Conservation (phyloP, 2,888 invertebrate species). For the Chaetogeoica ovagalla region DNA sequence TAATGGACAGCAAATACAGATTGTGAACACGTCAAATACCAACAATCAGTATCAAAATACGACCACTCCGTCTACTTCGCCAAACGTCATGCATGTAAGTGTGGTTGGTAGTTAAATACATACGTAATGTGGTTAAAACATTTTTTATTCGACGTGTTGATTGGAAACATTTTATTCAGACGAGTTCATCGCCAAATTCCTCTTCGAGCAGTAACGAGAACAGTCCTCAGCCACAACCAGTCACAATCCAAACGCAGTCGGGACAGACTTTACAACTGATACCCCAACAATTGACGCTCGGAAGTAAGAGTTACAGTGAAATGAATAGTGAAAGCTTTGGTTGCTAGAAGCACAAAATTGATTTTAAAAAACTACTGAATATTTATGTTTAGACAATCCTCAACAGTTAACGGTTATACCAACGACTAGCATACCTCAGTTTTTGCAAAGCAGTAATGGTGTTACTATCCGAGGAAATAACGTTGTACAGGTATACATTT, state of each 20-base stretch:
- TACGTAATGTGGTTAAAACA: too few species aligned
- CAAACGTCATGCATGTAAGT: slow-evolving; percentile 46
- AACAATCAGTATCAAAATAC: slow-evolving; percentile 46
- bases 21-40: slow-evolving; percentile 41
- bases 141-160: not conserved
- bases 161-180: slow-evolving; percentile 8
- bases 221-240: slow-evolving; percentile 41
- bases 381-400: slow-evolving; percentile 45
- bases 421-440: slow-evolving; percentile 64
- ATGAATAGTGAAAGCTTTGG: not conserved
- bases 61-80: slow-evolving; percentile 39
- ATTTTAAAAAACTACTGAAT: not conserved
- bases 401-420: slow-evolving; percentile 86
- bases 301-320: slow-evolving; percentile 24
- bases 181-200: slow-evolving; percentile 52
- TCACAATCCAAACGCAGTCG: slow-evolving; percentile 49
- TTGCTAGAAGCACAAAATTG: too few species aligned
- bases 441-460: slow-evolving; percentile 57
- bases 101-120: not conserved
- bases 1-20: slow-evolving; percentile 54
- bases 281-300: slow-evolving; percentile 48
- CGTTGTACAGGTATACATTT: slow-evolving; percentile 57
- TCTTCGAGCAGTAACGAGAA: slow-evolving; percentile 48
- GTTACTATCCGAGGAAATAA: slow-evolving; percentile 56
- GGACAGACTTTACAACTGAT: slow-evolving; percentile 54